Conservation (phyloP, 2,888 invertebrate species). For the Hyles lineata region DNA sequence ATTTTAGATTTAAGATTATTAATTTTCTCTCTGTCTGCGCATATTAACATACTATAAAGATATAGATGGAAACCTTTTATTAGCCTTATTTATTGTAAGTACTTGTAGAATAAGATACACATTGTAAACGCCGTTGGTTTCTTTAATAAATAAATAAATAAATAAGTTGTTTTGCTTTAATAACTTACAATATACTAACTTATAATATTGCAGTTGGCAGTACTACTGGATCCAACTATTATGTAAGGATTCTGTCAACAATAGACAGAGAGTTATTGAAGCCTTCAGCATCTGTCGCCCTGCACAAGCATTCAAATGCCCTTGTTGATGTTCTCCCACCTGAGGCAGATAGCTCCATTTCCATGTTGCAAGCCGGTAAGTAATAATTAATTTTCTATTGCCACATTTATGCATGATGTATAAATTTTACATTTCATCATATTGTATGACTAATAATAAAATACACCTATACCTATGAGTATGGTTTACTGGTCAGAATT, state of each 20-base stretch:
- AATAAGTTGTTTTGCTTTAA: no score
- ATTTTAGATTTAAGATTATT: no score
- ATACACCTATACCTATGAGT: neutral
- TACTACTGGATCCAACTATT: constrained; percentile 99
- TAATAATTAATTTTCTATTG: constrained; percentile 12
- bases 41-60: no score
- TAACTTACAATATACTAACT: no score
- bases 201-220: constrained; percentile 90
- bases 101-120: no score
- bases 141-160: no score
- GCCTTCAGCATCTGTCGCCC: constrained; percentile 98
- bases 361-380: constrained; percentile 96
- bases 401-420: neutral
- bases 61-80: no score
- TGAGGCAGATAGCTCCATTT: constrained; percentile 99
- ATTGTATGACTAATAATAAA: neutral
- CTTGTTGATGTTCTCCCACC: constrained; percentile 99
- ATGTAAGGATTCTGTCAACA: constrained; percentile 98
- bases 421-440: neutral
- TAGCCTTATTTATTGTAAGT: no score
- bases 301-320: constrained; percentile 99
- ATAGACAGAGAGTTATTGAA: constrained; percentile 98
- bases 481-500: no score
- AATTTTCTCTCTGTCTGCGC: no score
- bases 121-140: no score